These are phyloP conservation scores for Teleogryllus oceanicus DNA, from an alignment of 2,888 invertebrate genomes.

Conservation along the genomic window DNA sequence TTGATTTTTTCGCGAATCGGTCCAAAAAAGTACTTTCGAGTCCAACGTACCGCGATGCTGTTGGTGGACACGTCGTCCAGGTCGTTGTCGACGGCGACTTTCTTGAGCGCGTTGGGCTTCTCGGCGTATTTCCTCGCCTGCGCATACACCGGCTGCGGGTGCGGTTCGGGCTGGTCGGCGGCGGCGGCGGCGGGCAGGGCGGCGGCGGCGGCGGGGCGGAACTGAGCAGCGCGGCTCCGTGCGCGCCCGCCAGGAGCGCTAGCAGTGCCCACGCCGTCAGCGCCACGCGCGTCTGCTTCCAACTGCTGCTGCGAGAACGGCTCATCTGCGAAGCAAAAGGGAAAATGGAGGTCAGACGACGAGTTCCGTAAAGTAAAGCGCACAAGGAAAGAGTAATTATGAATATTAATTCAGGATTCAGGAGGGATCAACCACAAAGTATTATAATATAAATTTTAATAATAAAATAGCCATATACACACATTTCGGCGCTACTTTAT, in stretches of 20 bases:
- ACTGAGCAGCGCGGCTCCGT: constrained; percentile 66
- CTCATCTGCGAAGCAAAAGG: not conserved
- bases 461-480: too few species aligned
- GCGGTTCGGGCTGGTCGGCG: constrained; percentile 66
- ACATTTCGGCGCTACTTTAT: too few species aligned
- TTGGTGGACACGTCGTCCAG: constrained; percentile 78
- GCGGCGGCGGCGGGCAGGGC: constrained; percentile 57
- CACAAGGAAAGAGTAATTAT: too few species aligned
- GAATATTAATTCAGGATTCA: too few species aligned
- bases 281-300: constrained; percentile 33
- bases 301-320: not conserved
- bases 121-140: constrained; percentile 77
- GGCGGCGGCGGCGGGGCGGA: constrained; percentile 49
- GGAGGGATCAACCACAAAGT: too few species aligned
- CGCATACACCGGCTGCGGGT: constrained; percentile 43
- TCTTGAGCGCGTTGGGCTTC: constrained; percentile 85
- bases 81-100: constrained; percentile 67
- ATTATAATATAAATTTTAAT: too few species aligned
- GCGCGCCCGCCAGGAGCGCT: constrained; percentile 64
- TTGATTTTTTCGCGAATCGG: too few species aligned
- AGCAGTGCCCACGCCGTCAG: constrained; percentile 68
- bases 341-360: not conserved
- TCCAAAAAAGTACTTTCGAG: too few species aligned
- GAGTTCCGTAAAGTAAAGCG: too few species aligned
- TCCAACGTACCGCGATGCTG: constrained; percentile 59